These are phyloP conservation scores for Stigmatopora nigra DNA, from an alignment of 2,113 vertebrate genomes.

Conservation along the genomic window DNA sequence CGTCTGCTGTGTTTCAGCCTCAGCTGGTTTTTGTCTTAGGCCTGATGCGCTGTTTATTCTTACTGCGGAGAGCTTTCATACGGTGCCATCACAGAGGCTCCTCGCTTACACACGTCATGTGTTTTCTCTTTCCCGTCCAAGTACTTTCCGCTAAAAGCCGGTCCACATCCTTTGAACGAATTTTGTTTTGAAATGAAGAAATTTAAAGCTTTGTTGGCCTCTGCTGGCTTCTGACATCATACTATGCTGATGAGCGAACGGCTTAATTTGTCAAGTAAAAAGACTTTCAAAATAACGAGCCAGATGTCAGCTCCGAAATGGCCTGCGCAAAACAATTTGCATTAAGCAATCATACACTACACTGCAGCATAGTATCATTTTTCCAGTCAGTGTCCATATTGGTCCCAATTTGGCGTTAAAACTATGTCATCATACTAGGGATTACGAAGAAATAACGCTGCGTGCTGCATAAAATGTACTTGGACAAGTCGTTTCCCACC, in stretches of 20 bases:
- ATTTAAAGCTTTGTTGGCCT: slow-evolving; percentile 17
- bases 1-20: slow-evolving; percentile 16
- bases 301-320: slow-evolving; percentile 14
- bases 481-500: no score
- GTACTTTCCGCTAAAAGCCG: slow-evolving; percentile 44
- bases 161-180: slow-evolving; percentile 30
- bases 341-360: no score
- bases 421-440: no score
- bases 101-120: slow-evolving; percentile 8
- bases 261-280: slow-evolving; percentile 15
- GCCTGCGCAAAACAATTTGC: no score
- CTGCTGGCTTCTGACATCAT: slow-evolving; percentile 13
- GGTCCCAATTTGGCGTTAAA: no score
- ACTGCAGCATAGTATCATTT: no score
- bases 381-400: no score
- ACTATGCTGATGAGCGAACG: slow-evolving; percentile 14
- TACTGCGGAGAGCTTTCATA: slow-evolving; percentile 24
- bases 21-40: slow-evolving; percentile 27
- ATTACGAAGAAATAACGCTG: no score
- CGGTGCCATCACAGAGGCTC: slow-evolving; percentile 30
- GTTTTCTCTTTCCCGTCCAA: slow-evolving; percentile 23
- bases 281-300: slow-evolving; percentile 14
- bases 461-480: no score
- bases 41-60: slow-evolving; percentile 8
- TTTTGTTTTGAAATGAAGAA: slow-evolving; percentile 31